A percentile compares a stretch with the other conserved stretches of the same genome.
Evolutionary conservation across 2,888 invertebrate genomes (phyloP).

Genomic region (Doris montereyensis): DNA sequence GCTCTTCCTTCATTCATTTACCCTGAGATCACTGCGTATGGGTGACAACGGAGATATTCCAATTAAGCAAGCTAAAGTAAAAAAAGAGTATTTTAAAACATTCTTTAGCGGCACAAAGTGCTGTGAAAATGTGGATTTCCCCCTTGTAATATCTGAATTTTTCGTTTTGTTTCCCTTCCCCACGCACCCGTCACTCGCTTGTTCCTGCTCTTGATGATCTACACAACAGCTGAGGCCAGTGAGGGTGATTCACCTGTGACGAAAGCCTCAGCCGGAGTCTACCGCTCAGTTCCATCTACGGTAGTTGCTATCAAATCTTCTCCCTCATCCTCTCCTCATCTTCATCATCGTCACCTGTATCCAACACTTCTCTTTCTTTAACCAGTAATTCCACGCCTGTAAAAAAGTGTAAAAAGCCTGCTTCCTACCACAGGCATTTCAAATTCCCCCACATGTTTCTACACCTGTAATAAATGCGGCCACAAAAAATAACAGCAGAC

Average conservation of each 20-base stretch:
- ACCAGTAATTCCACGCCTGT: too few relatives aligned
- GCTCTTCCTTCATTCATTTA: too few relatives aligned
- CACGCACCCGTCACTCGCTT: not conserved
- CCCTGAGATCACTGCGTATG: too few relatives aligned
- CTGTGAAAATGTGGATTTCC: not conserved
- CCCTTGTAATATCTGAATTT: not conserved
- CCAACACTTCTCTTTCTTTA: constrained; percentile 22
- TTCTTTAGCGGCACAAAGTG: too few relatives aligned
- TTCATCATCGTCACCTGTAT: constrained; percentile 30
- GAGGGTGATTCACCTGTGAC: constrained; percentile 42
- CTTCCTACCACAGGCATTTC: too few relatives aligned
- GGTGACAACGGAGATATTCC: too few relatives aligned
- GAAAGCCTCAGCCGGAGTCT: constrained; percentile 9
- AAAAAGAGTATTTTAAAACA: too few relatives aligned
- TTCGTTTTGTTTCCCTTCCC: not conserved
- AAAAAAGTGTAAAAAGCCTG: too few relatives aligned
- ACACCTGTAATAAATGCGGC: too few relatives aligned
- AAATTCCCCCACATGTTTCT: too few relatives aligned
- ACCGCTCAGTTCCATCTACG: constrained; percentile 30
- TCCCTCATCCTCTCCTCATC: constrained; percentile 30
- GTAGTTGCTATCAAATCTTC: constrained; percentile 30
- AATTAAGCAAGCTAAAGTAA: too few relatives aligned
- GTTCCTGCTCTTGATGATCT: constrained; percentile 11
- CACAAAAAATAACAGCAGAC: too few relatives aligned
- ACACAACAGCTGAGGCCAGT: constrained; percentile 44